Base-by-base conservation (phyloP, 2,888 invertebrate genomes). In the Sinohyriopsis cumingii region DNA sequence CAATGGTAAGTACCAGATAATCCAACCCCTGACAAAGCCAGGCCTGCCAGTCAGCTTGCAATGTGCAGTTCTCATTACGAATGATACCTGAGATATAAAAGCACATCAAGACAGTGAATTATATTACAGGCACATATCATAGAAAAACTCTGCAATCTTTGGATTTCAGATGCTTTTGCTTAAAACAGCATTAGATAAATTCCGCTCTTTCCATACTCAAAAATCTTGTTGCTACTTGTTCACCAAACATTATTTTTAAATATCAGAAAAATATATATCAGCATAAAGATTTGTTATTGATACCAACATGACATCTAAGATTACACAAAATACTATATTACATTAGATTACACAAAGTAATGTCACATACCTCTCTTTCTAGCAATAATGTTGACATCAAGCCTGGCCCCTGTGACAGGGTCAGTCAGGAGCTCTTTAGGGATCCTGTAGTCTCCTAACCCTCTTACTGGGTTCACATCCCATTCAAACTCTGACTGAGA, bases 381-480 rank as follows among this genome's bases (percentile, higher is more conserved):
- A n/a, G 82, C 82, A 9, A 83, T 65, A 45, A 69, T 73, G 19
- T 74, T 62, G 7, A 77, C 75, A 9, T 69, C 61, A 15, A 85
- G 75, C 55, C 80, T 73, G 20, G 69, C 75, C 9, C 87, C 88
- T 68, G 74, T 71, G 19, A 76, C 53, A 45, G 45, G 88, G 7
- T 75, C 73, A 1, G 87, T 83, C 18, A 88, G 68, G 78, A 87
- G 75, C 4, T 77, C 76, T 59, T 80, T 85, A 1, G 89, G 88
- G 55, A 88, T 86, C 33, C 88, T 73, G 73, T 85, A 88, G 69
- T 88, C 87, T 0, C 88, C 88, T 5, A 87, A 71, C 6, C 87
- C 88, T 59, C 82, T 74, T 12, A 81, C 57, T 12, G 76, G 67
- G 63, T 85, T 79, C 3, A 79, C 83, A 56, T 80, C 77, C 86